Evolutionary conservation across 2,797 vertebrate species (phyloP).

Genomic region (Catostomus latipinnis): DNA sequence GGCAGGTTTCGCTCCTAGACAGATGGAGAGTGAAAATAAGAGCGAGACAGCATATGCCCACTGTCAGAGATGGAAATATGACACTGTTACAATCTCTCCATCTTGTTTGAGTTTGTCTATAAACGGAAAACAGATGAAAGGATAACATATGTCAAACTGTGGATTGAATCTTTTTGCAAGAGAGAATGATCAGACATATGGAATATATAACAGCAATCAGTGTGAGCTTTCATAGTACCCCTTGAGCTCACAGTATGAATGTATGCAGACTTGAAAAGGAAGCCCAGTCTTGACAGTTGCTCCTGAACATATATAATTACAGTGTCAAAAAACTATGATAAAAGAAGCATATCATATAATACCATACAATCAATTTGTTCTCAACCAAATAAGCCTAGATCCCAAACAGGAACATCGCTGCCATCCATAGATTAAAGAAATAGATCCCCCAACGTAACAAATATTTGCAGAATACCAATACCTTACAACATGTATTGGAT

Average conservation of each 20-base stretch:
- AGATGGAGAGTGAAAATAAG: conserved; percentile 13
- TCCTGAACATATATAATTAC: conserved; percentile 8
- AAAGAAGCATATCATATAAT: neutral
- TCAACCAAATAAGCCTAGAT: neutral
- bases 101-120: conserved; percentile 36
- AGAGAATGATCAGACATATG: conserved; percentile 36
- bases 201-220: conserved; percentile 48
- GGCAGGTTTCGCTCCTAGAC: conserved; percentile 90
- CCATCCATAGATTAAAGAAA: neutral
- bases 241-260: conserved; percentile 12
- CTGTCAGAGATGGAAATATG: conserved; percentile 18
- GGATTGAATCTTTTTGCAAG: conserved; percentile 27
- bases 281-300: neutral
- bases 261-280: neutral
- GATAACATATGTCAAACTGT: conserved; percentile 37
- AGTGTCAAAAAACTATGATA: conserved; percentile 27
- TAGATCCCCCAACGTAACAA: too few relatives aligned
- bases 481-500: too few relatives aligned
- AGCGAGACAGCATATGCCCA: conserved; percentile 1
- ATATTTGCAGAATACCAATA: too few relatives aligned
- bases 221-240: neutral
- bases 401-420: neutral
- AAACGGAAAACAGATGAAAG: conserved; percentile 46
- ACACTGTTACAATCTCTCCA: conserved; percentile 25
- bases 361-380: neutral